phyloP scores from a whole-genome alignment of 1,140 invertebrate species.

The Thrips palmi region DNA sequence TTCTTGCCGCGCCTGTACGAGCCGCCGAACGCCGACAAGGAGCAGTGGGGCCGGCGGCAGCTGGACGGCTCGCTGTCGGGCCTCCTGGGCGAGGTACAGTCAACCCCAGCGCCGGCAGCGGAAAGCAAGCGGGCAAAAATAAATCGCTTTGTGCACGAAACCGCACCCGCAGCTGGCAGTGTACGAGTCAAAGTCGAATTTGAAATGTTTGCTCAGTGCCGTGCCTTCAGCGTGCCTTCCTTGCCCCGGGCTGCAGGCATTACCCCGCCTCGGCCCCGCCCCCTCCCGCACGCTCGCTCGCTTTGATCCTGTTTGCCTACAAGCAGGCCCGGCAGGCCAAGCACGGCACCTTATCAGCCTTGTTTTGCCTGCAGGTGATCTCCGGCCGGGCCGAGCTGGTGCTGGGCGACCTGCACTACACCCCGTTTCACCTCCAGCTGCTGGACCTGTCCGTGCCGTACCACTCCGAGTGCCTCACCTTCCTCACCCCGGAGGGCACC shows the following conservation, averaged over 20 bases:
- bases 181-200: too few species aligned
- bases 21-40: constrained; percentile 28
- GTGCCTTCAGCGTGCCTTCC: too few species aligned
- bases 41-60: constrained; percentile 42
- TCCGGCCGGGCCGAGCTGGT: constrained; percentile 46
- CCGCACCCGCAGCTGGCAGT: too few species aligned
- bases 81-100: constrained; percentile 49
- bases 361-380: too few species aligned
- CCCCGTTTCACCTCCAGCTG: constrained; percentile 39
- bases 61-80: constrained; percentile 42
- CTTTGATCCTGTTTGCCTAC: background rate
- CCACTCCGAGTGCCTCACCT: constrained; percentile 60
- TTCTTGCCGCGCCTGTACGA: constrained; percentile 45
- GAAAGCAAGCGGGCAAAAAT: too few species aligned
- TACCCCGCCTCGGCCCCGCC: too few species aligned
- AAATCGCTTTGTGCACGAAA: too few species aligned
- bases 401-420: constrained; percentile 58
- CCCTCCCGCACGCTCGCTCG: too few species aligned
- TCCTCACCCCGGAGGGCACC: constrained; percentile 57
- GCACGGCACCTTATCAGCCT: background rate
- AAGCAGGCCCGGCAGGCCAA: too few species aligned
- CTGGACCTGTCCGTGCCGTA: constrained; percentile 62
- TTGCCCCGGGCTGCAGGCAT: too few species aligned
- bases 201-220: too few species aligned
- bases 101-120: too few species aligned